Evolutionary conservation across 2,797 vertebrate genomes (phyloP), one percentile per base, ranked within the genome.

Genomic region (Lophura swinhoii): DNA sequence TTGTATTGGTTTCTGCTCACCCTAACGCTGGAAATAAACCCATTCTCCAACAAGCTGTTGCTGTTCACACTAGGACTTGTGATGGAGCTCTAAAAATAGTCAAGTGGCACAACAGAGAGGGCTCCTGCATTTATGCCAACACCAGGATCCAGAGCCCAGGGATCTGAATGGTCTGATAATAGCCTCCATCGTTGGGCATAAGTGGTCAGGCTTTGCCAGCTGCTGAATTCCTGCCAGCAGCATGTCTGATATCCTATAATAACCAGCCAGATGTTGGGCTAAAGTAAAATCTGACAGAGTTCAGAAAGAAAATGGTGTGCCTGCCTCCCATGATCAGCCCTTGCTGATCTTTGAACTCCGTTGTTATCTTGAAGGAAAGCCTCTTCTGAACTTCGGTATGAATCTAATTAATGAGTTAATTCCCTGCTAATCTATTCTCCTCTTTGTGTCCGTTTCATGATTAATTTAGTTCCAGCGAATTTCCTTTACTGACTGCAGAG

Each of bases 391-490:
- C 87, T 64, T 68, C 43, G 29, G 41, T 39, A 70, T 73, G 53
- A 73, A 70, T 67, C 77, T 95, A 94, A 96, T 94, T 96, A 93
- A 93, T 84, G 43, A 96, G 81, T 87, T 86, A 95, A 92, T 92
- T 89, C 75, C 16, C 70, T 60, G 59, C 22, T 95, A 93, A 94
- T 94, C 77, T 75, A 21, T 70, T 93, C 82, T 85, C 51, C 81
- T 89, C 90, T 92, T 95, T 78, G 21, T 69, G 89, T 72, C 66
- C 86, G 10, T 88, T 91, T 87, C 64, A 55, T 84, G 88, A 97
- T 95, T 96, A 96, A 97, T 96, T 97, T 95, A 83, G 90, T 95
- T 95, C 87, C 84, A 92, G 60, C 80, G 79, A 82, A 90, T 95
- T 97, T 96, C 84, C 87, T 95, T 93, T 83, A 70, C 72, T 88